Evolutionary conservation across 2,113 vertebrate genomes (phyloP).

Genomic region (Ranitomeya imitator): DNA sequence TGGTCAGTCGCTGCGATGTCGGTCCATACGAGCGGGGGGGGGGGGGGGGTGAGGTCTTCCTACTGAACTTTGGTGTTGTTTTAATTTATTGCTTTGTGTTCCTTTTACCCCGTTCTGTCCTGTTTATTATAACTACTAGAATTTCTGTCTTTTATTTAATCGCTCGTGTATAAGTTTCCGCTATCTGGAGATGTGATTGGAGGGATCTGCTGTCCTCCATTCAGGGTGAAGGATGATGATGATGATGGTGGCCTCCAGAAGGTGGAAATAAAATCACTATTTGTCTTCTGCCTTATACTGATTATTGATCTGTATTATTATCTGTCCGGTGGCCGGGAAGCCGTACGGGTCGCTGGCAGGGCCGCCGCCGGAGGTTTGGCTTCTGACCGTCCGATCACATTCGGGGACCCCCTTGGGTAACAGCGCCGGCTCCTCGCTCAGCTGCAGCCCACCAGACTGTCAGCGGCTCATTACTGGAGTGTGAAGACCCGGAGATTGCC

Average conservation of each 20-base stretch:
- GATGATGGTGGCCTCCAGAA: background rate
- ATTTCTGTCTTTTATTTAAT: background rate
- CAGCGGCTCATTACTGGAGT: no score
- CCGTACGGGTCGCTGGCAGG: background rate
- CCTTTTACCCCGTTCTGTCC: background rate
- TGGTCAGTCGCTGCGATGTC: no score
- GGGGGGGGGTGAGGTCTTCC: background rate
- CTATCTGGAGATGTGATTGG: background rate
- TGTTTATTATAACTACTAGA: background rate
- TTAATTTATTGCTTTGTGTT: constrained; percentile 10
- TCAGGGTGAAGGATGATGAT: background rate
- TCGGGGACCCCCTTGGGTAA: no score
- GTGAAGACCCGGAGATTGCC: no score
- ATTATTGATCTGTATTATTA: background rate
- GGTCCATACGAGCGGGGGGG: background rate
- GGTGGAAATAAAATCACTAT: background rate
- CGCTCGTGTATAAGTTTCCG: background rate
- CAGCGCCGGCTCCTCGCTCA: no score
- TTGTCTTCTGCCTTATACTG: background rate
- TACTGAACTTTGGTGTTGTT: no score
- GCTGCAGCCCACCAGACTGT: no score
- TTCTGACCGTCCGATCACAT: no score
- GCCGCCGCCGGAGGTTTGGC: no score
- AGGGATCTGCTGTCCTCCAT: background rate
- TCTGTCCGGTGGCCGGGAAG: background rate